Base-by-base conservation (phyloP, 2,113 vertebrate genomes). In the Phrynosoma platyrhinos region DNA sequence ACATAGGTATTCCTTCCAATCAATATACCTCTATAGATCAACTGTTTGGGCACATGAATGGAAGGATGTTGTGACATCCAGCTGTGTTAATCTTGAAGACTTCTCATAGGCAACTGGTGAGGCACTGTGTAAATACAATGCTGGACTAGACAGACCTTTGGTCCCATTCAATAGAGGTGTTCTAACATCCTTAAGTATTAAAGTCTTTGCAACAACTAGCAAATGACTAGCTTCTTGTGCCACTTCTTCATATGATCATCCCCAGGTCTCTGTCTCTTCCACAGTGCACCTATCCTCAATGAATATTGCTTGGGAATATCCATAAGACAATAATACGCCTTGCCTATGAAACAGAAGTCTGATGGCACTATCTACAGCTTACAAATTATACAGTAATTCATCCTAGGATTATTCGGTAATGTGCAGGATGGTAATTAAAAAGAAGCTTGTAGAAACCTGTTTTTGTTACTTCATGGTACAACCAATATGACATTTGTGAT, bases 361-460 rank as follows among this genome's bases (percentile, higher is more conserved):
- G 91, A 77, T 64, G 85, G 8, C 90, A 90, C 52, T 83, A 71
- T 88, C 91, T 90, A 9, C 87, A 91, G 79, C 64, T 83, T 86
- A 90, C 86, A 93, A 94, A 93, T 94, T 93, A 91, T 88, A 69
- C 0, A 0, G 79, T 91, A 92, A 95, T 95, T 91, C 32, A 0
- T 85, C 90, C 47, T 82, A 74, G 87, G 92, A 95, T 94, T 93
- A 93, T 85, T 77, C 16, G n/a, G 90, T 93, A 89, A 94, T 82
- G 91, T 86, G 90, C 80, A 76, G 71, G 89, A 89, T 94, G 40
- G 40, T 52, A 94, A 95, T 95, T 92, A 90, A 58, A 87, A 68
- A 89, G 93, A 88, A 92, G 91, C 91, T 62, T 87, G 92, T 87
- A 5, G 71, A 58, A 90, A 88, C 92, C 83, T 92, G 93, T 90